These are phyloP conservation scores for Minunthozetes semirufus DNA, from an alignment of 2,888 invertebrate genomes.

Conservation along the genomic window DNA sequence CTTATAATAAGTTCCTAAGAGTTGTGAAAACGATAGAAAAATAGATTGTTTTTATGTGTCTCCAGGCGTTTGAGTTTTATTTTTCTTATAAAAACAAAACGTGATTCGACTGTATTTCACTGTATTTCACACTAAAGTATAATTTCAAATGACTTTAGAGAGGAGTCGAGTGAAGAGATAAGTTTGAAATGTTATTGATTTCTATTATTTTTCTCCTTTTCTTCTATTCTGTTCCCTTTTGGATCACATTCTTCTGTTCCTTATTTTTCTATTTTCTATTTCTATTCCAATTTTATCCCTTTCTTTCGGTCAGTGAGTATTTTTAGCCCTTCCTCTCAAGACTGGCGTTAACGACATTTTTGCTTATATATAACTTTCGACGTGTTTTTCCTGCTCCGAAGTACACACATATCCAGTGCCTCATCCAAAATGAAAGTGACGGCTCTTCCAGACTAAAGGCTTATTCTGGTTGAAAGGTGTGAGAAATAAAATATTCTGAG, in stretches of 20 bases:
- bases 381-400: background rate
- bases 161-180: background rate
- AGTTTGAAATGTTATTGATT: constrained; percentile 27
- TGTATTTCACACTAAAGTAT: background rate
- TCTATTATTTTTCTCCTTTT: background rate
- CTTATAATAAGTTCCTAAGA: too few relatives aligned
- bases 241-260: background rate
- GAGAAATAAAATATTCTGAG: constrained; percentile 14
- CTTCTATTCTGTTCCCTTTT: background rate
- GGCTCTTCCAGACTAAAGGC: constrained; percentile 4
- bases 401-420: background rate
- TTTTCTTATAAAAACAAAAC: background rate
- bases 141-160: constrained; percentile 9
- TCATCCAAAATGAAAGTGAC: constrained; percentile 18
- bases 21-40: background rate
- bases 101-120: background rate
- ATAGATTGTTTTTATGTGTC: background rate
- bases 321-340: background rate
- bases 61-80: background rate
- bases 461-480: constrained; percentile 24
- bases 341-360: constrained; percentile 13
- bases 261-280: background rate
- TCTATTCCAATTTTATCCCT: constrained; percentile 20
- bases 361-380: background rate
- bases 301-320: constrained; percentile 26